Evolutionary conservation across 1,140 invertebrate genomes (phyloP), one percentile per base, ranked within the genome.

Genomic region (Bradysia coprophila): DNA sequence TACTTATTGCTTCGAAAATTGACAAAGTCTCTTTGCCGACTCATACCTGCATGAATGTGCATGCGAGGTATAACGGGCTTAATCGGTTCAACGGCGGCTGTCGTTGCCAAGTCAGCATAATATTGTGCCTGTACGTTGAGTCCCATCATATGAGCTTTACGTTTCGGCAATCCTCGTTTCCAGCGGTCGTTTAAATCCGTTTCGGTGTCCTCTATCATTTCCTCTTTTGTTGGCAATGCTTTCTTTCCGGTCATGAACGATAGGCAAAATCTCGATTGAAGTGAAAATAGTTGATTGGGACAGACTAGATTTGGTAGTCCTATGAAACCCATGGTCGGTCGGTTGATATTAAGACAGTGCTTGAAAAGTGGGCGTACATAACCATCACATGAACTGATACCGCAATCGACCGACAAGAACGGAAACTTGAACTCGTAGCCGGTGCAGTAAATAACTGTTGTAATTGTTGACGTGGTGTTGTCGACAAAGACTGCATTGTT

Each of bases 141-240:
- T 5, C 73, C 72, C 69, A 79, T 71, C 52, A 64, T 58, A 49
- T 80, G 77, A 22, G 73, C 74, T 50, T 78, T 64, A 15, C 63
- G 57, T 31, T 64, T 62, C 1, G 59, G 50, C 9, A 72, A 53
- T 6, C 73, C 73, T 36, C 52, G 54, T 10, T 49, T 48, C 31
- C 56, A 51, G 36, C 64, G 53, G 11, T 51, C 47, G 37, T 62
- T 37, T 33, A 70, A 52, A 45, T 79, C 75, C 4, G 55, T 41
- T 41, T 65, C 51, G 15, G 68, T 70, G 42, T 78, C 75, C 3
- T 48, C 47, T 3, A 68, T 42, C 79, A 84, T 81, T 41, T 65
- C 59, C 38, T 72, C 64, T 21, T 21, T 21, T 15, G 37, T 2
- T 21, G 37, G 37, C 8, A 38, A 38, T 21, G 2, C 1, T 21